Evolutionary conservation across 2,888 invertebrate species (phyloP).

Genomic region (Ceratothoa steindachneri): DNA sequence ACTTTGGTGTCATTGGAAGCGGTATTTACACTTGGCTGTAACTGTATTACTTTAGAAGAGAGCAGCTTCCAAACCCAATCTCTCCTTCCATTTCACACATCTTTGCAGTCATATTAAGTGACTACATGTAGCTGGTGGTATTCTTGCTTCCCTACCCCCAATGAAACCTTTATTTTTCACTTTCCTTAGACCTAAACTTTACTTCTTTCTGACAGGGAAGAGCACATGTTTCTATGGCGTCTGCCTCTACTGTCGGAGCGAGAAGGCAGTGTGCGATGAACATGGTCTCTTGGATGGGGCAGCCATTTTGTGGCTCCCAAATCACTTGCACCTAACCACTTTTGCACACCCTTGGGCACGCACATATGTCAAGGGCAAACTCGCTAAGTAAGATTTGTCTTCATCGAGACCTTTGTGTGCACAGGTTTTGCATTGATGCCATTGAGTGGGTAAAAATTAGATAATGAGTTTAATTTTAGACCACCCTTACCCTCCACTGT

Average conservation of each 20-base stretch:
- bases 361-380: slow-evolving; percentile 70
- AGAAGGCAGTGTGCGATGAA: slow-evolving; percentile 76
- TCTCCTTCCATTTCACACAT: background rate
- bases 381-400: slow-evolving; percentile 58
- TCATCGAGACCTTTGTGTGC: background rate
- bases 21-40: too few relatives aligned
- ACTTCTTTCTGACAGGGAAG: too few relatives aligned
- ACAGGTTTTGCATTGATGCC: background rate
- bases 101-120: background rate
- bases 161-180: too few relatives aligned
- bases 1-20: too few relatives aligned
- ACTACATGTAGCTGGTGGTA: too few relatives aligned
- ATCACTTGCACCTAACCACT: slow-evolving; percentile 60
- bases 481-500: too few relatives aligned
- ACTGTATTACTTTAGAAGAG: too few relatives aligned
- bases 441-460: too few relatives aligned
- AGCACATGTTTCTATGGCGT: slow-evolving; percentile 80
- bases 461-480: too few relatives aligned
- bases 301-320: slow-evolving; percentile 74
- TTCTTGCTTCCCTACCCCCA: too few relatives aligned
- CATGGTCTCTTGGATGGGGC: slow-evolving; percentile 69
- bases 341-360: slow-evolving; percentile 84
- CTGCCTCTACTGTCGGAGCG: slow-evolving; percentile 79
- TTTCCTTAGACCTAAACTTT: too few relatives aligned
- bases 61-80: background rate